These are phyloP conservation scores for Decapterus maruadsi DNA, from an alignment of 2,797 vertebrate genomes.

Conservation along the genomic window DNA sequence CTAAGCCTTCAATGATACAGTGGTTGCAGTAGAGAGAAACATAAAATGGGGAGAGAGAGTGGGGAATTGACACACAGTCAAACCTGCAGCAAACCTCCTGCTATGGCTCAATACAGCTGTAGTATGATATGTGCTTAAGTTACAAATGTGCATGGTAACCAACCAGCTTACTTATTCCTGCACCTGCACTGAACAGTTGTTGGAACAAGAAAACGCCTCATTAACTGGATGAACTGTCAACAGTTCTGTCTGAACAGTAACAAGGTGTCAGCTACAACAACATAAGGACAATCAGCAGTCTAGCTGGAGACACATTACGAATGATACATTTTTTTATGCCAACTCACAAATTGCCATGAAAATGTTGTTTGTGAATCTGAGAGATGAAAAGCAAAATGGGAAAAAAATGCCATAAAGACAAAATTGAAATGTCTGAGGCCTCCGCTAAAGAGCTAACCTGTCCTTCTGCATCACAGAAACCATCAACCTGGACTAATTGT, in stretches of 20 bases:
- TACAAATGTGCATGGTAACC: neutral
- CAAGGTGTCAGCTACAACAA: neutral
- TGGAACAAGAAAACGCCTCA: neutral
- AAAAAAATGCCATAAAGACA: neutral
- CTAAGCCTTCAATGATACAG: neutral
- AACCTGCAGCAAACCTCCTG: no score
- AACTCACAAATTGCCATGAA: neutral
- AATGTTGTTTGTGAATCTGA: neutral
- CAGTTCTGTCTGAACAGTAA: neutral
- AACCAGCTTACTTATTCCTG: neutral
- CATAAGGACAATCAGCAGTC: neutral
- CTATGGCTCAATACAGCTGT: no score
- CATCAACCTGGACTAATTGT: slow-evolving; percentile 2
- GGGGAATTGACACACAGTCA: no score
- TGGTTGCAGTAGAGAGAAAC: no score
- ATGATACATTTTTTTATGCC: neutral
- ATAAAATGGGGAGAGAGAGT: no score
- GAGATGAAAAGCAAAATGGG: neutral
- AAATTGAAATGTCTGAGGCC: neutral
- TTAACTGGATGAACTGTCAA: neutral
- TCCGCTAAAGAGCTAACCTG: neutral
- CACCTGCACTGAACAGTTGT: neutral
- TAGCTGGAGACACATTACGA: neutral
- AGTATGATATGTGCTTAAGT: neutral
- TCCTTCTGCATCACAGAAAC: neutral